These are phyloP conservation scores for Acanthoscelides obtectus DNA, from an alignment of 2,888 invertebrate genomes.

Conservation along the genomic window DNA sequence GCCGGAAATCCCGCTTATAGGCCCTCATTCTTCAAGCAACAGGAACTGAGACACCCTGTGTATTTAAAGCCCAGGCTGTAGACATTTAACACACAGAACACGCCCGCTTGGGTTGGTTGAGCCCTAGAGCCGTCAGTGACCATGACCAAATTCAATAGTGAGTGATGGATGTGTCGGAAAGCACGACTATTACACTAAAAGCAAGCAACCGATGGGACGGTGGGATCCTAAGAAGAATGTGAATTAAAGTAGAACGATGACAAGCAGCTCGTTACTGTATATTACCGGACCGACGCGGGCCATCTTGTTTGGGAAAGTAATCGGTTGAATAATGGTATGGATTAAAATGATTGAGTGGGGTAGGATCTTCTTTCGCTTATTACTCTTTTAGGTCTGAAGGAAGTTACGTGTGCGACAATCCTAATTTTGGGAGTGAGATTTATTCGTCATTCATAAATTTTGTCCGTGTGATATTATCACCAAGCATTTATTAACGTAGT, in stretches of 20 bases:
- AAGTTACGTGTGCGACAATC: neutral
- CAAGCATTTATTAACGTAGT: too few relatives aligned
- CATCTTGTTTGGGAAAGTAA: constrained; percentile 13
- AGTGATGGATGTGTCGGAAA: neutral
- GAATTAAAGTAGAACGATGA: constrained; percentile 33
- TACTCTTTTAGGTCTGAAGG: neutral
- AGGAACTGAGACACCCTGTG: too few relatives aligned
- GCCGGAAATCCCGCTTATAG: too few relatives aligned
- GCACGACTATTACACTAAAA: constrained; percentile 23
- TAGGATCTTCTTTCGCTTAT: neutral
- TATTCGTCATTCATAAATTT: neutral
- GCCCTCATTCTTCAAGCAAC: too few relatives aligned
- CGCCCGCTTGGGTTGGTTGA: too few relatives aligned
- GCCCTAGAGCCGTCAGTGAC: neutral
- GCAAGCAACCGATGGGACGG: too few relatives aligned
- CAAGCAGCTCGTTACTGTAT: constrained; percentile 33
- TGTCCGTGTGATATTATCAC: too few relatives aligned
- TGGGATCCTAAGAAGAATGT: constrained; percentile 30
- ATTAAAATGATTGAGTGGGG: neutral
- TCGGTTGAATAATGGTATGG: constrained; percentile 19
- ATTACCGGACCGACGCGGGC: constrained; percentile 18
- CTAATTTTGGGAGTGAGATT: neutral
- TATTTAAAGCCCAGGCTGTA: too few relatives aligned
- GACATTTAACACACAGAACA: too few relatives aligned
- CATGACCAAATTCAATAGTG: neutral